Evolutionary conservation across 1,140 invertebrate species (phyloP).

Genomic region (Coenobita brevimanus): DNA sequence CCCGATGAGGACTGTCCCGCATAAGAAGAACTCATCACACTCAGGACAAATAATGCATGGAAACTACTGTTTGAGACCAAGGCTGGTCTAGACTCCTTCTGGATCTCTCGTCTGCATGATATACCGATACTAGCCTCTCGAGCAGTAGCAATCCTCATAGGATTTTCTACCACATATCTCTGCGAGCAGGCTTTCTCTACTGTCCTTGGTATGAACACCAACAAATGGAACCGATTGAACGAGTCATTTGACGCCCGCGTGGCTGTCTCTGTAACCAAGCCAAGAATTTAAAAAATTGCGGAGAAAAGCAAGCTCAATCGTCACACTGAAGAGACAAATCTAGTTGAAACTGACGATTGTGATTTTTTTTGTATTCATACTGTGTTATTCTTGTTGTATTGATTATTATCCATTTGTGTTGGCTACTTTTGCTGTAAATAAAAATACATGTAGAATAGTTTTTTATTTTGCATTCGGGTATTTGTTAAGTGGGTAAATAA

Average conservation of each 20-base stretch:
- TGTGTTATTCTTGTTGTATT: too few species aligned
- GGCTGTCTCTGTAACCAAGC: slow-evolving; percentile 28
- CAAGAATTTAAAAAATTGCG: too few species aligned
- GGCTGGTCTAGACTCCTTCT: not conserved
- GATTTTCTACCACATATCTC: slow-evolving; percentile 46
- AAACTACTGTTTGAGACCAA: slow-evolving; percentile 10
- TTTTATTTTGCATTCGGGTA: too few species aligned
- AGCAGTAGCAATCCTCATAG: slow-evolving; percentile 31
- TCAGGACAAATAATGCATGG: slow-evolving; percentile 13
- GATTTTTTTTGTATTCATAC: too few species aligned
- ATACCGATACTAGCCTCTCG: slow-evolving; percentile 38
- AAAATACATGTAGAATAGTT: too few species aligned
- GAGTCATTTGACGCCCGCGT: slow-evolving; percentile 25
- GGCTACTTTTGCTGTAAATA: too few species aligned
- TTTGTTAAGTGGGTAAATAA: too few species aligned
- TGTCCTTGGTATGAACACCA: slow-evolving; percentile 33
- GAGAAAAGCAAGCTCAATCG: too few species aligned
- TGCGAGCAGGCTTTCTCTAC: slow-evolving; percentile 40
- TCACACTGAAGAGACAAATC: too few species aligned
- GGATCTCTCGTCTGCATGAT: slow-evolving; percentile 26
- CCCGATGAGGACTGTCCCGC: slow-evolving; percentile 27
- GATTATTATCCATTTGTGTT: too few species aligned
- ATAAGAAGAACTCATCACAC: slow-evolving; percentile 18
- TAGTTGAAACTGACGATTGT: too few species aligned
- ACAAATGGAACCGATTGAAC: slow-evolving; percentile 11